A percentile compares a stretch with the other conserved stretches of the same genome.
Evolutionary conservation across 2,113 vertebrate genomes (phyloP).

Genomic region (Passerina amoena): DNA sequence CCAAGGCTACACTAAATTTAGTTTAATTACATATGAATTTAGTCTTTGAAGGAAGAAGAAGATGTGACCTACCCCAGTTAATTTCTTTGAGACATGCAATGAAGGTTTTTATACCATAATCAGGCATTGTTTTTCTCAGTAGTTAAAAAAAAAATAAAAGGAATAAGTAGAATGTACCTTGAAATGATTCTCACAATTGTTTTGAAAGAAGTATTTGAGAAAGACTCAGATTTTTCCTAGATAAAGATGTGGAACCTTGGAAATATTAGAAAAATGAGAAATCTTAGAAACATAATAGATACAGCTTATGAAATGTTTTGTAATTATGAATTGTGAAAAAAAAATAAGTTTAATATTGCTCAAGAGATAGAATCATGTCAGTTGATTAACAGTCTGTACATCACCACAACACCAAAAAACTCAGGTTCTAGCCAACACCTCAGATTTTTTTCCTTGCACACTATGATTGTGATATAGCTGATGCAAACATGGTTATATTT

Average conservation of each 20-base stretch:
- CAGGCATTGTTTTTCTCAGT: not conserved
- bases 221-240: not conserved
- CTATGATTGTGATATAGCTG: not conserved
- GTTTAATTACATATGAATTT: not conserved
- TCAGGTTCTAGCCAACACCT: not conserved
- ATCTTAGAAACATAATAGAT: not conserved
- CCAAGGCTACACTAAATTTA: not conserved
- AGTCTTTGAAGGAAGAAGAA: not conserved
- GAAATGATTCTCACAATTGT: not conserved
- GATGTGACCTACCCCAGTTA: not conserved
- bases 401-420: not conserved
- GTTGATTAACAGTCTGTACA: not conserved
- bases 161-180: not conserved
- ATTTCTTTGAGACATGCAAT: not conserved
- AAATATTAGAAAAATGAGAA: not conserved
- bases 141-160: not conserved
- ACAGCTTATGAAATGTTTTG: not conserved
- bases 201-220: not conserved
- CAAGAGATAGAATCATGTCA: not conserved
- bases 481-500: constrained; percentile 19
- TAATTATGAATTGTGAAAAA: not conserved
- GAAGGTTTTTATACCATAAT: not conserved
- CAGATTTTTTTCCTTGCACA: not conserved
- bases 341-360: not conserved
- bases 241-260: not conserved